A percentile compares a stretch with the other conserved stretches of the same genome.
These are phyloP conservation scores for Eutrigla gurnardus DNA, from an alignment of 2,797 vertebrate genomes.

Conservation along the genomic window DNA sequence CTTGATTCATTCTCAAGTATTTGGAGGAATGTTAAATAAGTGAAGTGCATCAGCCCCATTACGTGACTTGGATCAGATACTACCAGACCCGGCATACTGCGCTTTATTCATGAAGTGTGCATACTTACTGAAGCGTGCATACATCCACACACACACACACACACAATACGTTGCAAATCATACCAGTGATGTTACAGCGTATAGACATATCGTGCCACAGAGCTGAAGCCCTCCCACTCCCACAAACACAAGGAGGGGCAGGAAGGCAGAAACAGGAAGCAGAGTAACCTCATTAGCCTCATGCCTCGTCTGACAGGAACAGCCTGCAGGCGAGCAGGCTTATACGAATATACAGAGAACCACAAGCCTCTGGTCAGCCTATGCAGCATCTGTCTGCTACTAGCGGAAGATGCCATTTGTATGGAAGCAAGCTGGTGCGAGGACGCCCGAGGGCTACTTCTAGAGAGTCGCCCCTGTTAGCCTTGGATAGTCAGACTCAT, in stretches of 20 bases:
- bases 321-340: constrained; percentile 67
- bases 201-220: constrained; percentile 35
- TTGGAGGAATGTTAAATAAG: no score
- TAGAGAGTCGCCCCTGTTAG: constrained; percentile 38
- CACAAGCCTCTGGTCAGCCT: constrained; percentile 62
- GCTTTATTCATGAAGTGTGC: background rate
- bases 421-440: constrained; percentile 35
- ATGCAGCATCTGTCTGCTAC: constrained; percentile 53
- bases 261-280: constrained; percentile 76
- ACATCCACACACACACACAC: background rate
- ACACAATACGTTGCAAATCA: constrained; percentile 2
- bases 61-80: background rate
- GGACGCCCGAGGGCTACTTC: constrained; percentile 53
- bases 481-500: constrained; percentile 55
- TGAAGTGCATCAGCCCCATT: background rate
- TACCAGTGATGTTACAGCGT: constrained; percentile 19
- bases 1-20: background rate
- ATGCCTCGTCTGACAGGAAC: constrained; percentile 75
- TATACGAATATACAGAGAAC: constrained; percentile 40
- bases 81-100: background rate
- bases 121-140: background rate
- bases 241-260: constrained; percentile 52
- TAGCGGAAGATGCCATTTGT: constrained; percentile 53
- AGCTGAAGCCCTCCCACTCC: constrained; percentile 35
- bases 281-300: constrained; percentile 78